These are phyloP conservation scores for Odiellus spinosus DNA, from an alignment of 2,888 invertebrate species.

Conservation along the genomic window DNA sequence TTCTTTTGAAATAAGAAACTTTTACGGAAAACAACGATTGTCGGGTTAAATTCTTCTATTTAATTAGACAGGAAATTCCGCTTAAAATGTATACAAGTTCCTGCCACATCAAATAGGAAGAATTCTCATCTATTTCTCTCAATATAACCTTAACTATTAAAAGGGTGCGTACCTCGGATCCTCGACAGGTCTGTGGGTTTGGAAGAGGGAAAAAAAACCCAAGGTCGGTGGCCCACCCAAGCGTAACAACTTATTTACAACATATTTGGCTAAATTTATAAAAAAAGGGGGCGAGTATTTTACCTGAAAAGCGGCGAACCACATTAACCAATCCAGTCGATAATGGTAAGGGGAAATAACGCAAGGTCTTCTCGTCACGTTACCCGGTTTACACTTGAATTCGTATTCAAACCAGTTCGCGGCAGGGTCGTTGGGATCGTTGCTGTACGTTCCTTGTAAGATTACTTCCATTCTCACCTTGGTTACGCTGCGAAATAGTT, in stretches of 20 bases:
- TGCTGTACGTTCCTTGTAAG: conserved; percentile 28
- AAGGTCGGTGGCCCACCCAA: no score
- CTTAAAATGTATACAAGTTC: no score
- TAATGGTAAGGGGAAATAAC: conserved; percentile 34
- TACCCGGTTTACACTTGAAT: conserved; percentile 35
- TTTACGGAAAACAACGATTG: not conserved
- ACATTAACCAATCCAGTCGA: conserved; percentile 33
- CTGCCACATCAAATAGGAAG: no score
- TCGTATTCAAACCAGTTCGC: conserved; percentile 32
- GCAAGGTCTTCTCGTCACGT: conserved; percentile 28
- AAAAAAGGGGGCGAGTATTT: no score
- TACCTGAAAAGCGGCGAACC: conserved; percentile 34
- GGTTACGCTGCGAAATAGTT: conserved; percentile 25
- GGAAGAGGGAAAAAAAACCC: no score
- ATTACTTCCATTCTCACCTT: conserved; percentile 32
- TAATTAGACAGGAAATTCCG: not conserved
- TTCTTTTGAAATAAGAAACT: not conserved
- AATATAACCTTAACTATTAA: no score
- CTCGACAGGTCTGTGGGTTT: no score
- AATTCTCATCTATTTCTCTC: no score
- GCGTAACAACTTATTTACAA: no score
- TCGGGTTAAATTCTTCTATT: not conserved
- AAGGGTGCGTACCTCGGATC: no score
- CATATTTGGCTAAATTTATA: no score
- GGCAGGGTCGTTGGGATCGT: conserved; percentile 22